Conservation (phyloP, 2,797 vertebrate species). For the Enteromius viviparus region DNA sequence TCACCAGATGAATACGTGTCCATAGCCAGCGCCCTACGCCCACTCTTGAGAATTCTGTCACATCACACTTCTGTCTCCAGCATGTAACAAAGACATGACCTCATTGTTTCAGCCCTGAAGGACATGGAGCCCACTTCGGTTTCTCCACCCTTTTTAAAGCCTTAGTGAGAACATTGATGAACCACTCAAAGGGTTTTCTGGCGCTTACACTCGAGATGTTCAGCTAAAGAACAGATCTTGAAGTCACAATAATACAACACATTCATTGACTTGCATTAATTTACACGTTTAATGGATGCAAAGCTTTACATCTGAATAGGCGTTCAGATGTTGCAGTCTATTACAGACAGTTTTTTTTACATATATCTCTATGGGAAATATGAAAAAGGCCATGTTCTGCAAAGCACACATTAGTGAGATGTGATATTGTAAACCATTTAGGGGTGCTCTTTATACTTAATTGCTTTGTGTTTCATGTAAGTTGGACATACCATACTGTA, state of each 20-base stretch:
- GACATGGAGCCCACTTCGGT: slow-evolving; percentile 29
- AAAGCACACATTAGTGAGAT: neutral
- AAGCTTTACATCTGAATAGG: neutral
- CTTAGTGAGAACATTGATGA: neutral
- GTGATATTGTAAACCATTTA: neutral
- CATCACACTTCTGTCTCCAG: slow-evolving; percentile 26
- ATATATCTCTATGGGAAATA: neutral
- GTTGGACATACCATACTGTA: neutral
- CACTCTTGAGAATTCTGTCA: slow-evolving; percentile 9
- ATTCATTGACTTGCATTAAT: neutral
- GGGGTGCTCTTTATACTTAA: neutral
- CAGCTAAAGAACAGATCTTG: slow-evolving; percentile 11
- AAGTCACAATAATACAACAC: neutral
- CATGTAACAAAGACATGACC: slow-evolving; percentile 39
- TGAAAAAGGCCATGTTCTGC: neutral
- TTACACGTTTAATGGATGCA: neutral
- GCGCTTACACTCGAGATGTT: neutral
- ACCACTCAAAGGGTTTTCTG: neutral
- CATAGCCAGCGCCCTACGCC: neutral
- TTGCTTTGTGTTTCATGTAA: neutral
- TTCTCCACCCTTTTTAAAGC: slow-evolving; percentile 38
- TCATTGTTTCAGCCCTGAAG: slow-evolving; percentile 45
- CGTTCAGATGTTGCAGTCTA: neutral
- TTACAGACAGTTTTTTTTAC: no score
- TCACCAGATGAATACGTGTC: slow-evolving; percentile 23